A percentile compares a stretch with the other conserved stretches of the same genome.
Conservation (phyloP, 2,797 vertebrate genomes). For the Cyprinodon diabolis region DNA sequence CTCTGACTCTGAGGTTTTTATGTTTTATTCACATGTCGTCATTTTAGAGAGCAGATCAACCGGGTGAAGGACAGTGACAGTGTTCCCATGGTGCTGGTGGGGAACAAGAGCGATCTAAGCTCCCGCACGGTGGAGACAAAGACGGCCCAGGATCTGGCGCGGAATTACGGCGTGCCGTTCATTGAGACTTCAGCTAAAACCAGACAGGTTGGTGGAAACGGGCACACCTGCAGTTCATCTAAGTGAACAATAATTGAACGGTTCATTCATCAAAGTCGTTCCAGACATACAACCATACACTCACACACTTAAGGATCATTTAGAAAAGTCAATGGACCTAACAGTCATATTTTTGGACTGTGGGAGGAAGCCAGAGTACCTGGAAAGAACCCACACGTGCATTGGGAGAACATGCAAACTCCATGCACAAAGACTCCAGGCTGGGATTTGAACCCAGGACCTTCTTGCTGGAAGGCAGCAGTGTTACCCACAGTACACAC, state of each 20-base stretch:
- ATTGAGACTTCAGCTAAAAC: slow-evolving; percentile 86
- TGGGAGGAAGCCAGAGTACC: too few species aligned
- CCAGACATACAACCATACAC: too few species aligned
- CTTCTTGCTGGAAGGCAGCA: too few species aligned
- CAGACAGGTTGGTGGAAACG: slow-evolving; percentile 74
- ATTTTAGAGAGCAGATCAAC: slow-evolving; percentile 83
- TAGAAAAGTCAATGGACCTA: too few species aligned
- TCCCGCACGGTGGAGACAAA: slow-evolving; percentile 75
- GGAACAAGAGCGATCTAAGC: slow-evolving; percentile 83
- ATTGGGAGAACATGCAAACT: too few species aligned
- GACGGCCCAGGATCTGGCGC: slow-evolving; percentile 81
- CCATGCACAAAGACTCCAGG: too few species aligned
- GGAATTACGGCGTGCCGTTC: slow-evolving; percentile 82
- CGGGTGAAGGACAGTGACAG: slow-evolving; percentile 86
- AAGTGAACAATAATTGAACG: not conserved
- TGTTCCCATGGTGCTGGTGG: slow-evolving; percentile 85
- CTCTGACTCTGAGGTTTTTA: not conserved
- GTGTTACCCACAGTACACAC: too few species aligned
- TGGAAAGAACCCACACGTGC: too few species aligned
- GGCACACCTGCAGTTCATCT: not conserved
- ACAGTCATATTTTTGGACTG: too few species aligned
- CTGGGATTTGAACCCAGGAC: too few species aligned
- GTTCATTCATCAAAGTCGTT: too few species aligned
- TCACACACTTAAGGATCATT: too few species aligned
- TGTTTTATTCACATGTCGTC: not conserved